Base-by-base conservation (phyloP, 1,140 invertebrate species). In the Stegodyphus mimosarum region DNA sequence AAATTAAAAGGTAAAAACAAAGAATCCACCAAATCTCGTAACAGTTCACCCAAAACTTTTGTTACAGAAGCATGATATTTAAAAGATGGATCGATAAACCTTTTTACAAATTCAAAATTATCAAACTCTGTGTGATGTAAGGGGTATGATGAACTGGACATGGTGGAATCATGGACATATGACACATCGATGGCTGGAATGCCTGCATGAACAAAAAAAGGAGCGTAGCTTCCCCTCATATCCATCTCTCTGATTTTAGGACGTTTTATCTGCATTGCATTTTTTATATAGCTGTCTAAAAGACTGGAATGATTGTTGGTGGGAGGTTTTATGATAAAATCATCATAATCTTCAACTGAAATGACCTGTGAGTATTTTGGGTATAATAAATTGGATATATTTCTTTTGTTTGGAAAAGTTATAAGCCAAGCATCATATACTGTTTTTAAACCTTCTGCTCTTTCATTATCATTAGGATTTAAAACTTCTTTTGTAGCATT, bases 351-450 rank as follows among this genome's bases (percentile, higher is more conserved):
- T 11, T 77, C 74, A 48, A 55, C 15, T 13, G 51, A 5, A 6
- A 75, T 11, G 15, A 50, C 6, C 13, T 71, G 53, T 2, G 79
- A 71, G 50, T 77, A 72, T 11, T 87, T 78, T 51, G 79, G 79
- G 50, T 75, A 87, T n/a, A 87, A 15, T n/a, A 87, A 63, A 71
- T 67, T 77, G 11, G 87, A 76, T 13, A n/a, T 33, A 52, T 87
- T 87, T n/a, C 87, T 73, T n/a, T 81, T 85, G 15, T 85, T 63
- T 0, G 88, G 88, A 67, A 76, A 77, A 49, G 77, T 77, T 13
- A 75, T 49, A 7, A 85, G 50, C 89, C 90, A 91, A 3, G 89
- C 89, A 70, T 90, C 90, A 87, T 90, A 91, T 0, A 91, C 89
- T 11, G 88, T 89, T 11, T 11, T 86, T 64, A 89, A 73, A 1